Base-by-base conservation (phyloP, 2,797 vertebrate species). In the Gobio occitaniae region DNA sequence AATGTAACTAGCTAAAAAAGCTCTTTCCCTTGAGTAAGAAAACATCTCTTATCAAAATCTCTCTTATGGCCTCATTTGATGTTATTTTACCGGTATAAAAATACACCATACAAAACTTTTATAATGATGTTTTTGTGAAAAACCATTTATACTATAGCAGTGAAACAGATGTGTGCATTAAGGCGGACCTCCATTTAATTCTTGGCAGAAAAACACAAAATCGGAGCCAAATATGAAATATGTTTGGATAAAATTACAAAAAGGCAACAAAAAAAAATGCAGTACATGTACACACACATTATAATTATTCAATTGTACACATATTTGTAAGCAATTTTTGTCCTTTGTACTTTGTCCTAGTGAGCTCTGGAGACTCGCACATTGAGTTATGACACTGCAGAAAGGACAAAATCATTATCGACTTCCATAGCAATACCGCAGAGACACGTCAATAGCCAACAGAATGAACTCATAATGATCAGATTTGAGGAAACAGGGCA, bases 381-480 rank as follows among this genome's bases (percentile, higher is more conserved):
- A 82, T 11, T 32, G 63, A 65, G 25, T 65, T 32, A 74, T 41
- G 3, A 25, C 29, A 50, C 9, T 4, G 21, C 7, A 32, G 47
- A n/a, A 83, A 56, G 48, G 56, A 71, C 66, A 36, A 79, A 54
- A 79, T 83, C 75, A 32, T 70, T 71, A 79, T 65, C 41, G 52
- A 59, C 68, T 68, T 83, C 48, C 21, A 59, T 32, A 50, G 59
- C 36, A 54, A 69, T 75, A 66, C 70, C 2, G 70, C 25, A 32
- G 59, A 21, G 54, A 56, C 21, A 6, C 2, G 77, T 78, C 85
- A 44, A 82, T 83, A 83, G 61, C 69, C 8, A 61, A 41, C 54
- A 52, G 29, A 65, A 84, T 68, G 47, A 74, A 66, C 76, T 38
- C 9, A 1, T 70, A 83, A 78, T 71, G 80, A 77, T 78, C 36